phyloP scores from a whole-genome alignment of 2,888 invertebrate genomes.

The Nephrotoma flavescens region DNA sequence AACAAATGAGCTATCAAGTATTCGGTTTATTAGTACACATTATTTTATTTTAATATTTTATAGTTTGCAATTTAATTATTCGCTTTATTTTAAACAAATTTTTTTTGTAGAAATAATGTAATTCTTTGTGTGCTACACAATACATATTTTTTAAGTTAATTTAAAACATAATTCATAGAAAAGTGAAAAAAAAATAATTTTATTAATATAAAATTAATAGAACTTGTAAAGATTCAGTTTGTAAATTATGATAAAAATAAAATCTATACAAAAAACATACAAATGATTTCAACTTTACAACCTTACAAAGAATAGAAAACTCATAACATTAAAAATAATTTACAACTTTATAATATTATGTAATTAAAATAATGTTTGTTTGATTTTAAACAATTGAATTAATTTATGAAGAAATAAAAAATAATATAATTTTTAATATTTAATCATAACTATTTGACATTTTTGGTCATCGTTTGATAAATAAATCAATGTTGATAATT shows the following conservation, averaged over 20 bases:
- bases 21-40: neutral
- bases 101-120: neutral
- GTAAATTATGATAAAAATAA: neutral
- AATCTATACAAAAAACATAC: neutral
- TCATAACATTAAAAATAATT: neutral
- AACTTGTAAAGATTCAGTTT: neutral
- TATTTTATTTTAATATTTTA: neutral
- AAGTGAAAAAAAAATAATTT: neutral
- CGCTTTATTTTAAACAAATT: no score
- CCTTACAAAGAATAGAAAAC: neutral
- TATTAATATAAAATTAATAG: neutral
- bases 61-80: neutral
- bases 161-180: neutral
- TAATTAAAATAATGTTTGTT: neutral
- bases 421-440: neutral
- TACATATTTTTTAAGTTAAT: neutral
- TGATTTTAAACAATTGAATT: neutral
- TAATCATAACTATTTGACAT: neutral
- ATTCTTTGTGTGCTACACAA: neutral
- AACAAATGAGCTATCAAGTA: neutral
- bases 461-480: no score
- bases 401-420: neutral
- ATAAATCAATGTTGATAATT: no score
- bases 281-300: neutral
- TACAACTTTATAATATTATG: neutral